Base-by-base conservation (phyloP, 1,140 invertebrate species). In the Conus betulinus region DNA sequence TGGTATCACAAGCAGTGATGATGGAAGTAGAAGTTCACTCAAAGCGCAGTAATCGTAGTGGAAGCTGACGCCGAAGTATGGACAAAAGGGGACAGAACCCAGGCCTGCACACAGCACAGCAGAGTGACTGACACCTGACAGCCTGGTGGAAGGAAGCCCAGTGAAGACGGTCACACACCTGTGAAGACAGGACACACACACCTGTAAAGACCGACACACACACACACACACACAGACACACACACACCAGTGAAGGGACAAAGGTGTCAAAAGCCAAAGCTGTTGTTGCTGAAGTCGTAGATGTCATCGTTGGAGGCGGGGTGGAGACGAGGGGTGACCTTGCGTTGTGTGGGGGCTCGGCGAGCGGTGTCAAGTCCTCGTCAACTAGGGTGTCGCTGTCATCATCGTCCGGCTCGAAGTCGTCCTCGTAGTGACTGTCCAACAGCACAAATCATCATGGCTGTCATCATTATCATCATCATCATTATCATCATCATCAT, bases 351-450 rank as follows among this genome's bases (percentile, higher is more conserved):
- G 85, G 87, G 51, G 82, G 84, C 20, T 91, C 91, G 1, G 79
- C 84, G 5, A 91, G 89, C 23, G 90, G 88, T 79, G 89, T 84
- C 52, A 90, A 84, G 74, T 93, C 91, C 39, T 92, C 91, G 51
- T 90, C 63, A 39, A 89, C 67, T 5, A 91, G 55, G 55, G n/a
- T 79, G 67, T 71, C 60, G 7, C 86, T 76, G 53, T 94, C 93
- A 55, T 94, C 93, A 63, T 95, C 94, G 25, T 95, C 94, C 53
- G 93, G 93, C 85, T 94, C 94, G 93, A 95, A 94, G 85, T 95
- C 94, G 89, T 95, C 94, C 84, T 95, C 94, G 91, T 95, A 95
- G 55, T 87, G 76, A 25, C 84, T 83, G 86, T 39, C 39, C 39
- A 39, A 39, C 39, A 39, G 0, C 39, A 39, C 39, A 39, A 39